phyloP scores from a whole-genome alignment of 1,140 invertebrate species.

The honey bee (Apis mellifera) region DNA sequence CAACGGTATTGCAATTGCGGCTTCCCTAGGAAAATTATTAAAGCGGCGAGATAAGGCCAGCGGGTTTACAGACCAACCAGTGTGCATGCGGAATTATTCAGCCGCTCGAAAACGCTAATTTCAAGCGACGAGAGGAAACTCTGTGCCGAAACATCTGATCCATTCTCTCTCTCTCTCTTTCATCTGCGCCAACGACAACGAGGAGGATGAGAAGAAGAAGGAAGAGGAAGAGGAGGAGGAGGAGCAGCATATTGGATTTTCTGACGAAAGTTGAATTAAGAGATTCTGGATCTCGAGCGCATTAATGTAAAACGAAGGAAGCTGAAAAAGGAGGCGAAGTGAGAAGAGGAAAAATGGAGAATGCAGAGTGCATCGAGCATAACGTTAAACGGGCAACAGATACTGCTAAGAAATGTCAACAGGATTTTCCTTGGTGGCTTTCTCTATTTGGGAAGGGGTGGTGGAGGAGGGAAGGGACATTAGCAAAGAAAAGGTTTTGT shows the following conservation, averaged over 20 bases:
- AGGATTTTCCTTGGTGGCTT: background rate
- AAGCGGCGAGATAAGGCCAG: slow-evolving; percentile 50
- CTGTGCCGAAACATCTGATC: slow-evolving; percentile 22
- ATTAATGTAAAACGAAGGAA: slow-evolving; percentile 2
- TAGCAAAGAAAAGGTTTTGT: background rate
- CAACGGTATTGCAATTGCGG: slow-evolving; percentile 42
- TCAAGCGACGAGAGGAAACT: slow-evolving; percentile 32
- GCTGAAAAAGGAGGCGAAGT: too few species aligned
- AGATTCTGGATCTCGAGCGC: slow-evolving; percentile 14
- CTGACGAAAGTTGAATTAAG: slow-evolving; percentile 52
- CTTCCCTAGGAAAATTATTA: slow-evolving; percentile 55
- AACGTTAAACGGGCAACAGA: slow-evolving; percentile 8
- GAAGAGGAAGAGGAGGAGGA: too few species aligned
- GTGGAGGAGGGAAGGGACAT: background rate
- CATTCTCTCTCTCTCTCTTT: background rate
- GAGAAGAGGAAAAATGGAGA: background rate
- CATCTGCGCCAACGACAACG: slow-evolving; percentile 18
- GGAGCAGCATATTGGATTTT: slow-evolving; percentile 56
- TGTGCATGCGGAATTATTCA: slow-evolving; percentile 59
- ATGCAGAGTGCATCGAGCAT: background rate
- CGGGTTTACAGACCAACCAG: background rate
- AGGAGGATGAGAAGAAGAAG: too few species aligned
- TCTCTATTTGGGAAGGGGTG: too few species aligned
- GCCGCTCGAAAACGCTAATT: slow-evolving; percentile 63
- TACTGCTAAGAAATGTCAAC: background rate